phyloP scores from a whole-genome alignment of 2,888 invertebrate species.

The Amblyjoppa fuscipennis region DNA sequence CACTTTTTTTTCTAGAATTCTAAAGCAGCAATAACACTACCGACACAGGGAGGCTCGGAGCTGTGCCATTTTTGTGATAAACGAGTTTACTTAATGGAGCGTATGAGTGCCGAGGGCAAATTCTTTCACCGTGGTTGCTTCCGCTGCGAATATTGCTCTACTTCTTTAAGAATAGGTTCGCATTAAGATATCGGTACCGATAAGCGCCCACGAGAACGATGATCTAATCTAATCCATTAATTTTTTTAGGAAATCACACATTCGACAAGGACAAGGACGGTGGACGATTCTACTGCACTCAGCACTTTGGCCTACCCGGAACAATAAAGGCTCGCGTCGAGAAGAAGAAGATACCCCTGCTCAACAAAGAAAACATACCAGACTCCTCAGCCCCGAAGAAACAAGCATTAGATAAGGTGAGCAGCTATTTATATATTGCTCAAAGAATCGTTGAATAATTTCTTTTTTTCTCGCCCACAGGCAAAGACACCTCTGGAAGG shows the following conservation, averaged over 20 bases:
- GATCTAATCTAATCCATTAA: background rate
- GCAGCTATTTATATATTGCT: constrained; percentile 16
- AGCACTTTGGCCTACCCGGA: constrained; percentile 90
- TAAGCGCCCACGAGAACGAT: background rate
- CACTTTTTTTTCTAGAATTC: constrained; percentile 85
- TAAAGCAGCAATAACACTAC: constrained; percentile 88
- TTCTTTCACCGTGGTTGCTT: constrained; percentile 97
- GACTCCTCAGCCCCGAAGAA: constrained; percentile 83
- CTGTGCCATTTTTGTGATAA: constrained; percentile 95
- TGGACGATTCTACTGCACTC: constrained; percentile 90
- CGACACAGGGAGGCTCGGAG: constrained; percentile 90
- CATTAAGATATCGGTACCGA: constrained; percentile 3
- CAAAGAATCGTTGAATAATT: constrained; percentile 11
- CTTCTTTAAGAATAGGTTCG: constrained; percentile 91
- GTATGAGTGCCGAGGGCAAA: constrained; percentile 95
- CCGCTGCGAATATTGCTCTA: constrained; percentile 96
- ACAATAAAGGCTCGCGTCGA: constrained; percentile 83
- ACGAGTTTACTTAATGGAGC: constrained; percentile 97
- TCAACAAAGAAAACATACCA: constrained; percentile 84
- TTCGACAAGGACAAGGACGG: constrained; percentile 83
- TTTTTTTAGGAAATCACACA: constrained; percentile 81
- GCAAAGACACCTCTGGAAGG: constrained; percentile 83
- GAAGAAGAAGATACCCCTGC: constrained; percentile 78
- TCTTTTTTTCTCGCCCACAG: constrained; percentile 65
- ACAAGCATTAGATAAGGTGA: constrained; percentile 85